Percentiles rank a stretch among this genome's conserved stretches.
Conservation (phyloP, 1,140 invertebrate species). For the Ceratitis capitata region DNA sequence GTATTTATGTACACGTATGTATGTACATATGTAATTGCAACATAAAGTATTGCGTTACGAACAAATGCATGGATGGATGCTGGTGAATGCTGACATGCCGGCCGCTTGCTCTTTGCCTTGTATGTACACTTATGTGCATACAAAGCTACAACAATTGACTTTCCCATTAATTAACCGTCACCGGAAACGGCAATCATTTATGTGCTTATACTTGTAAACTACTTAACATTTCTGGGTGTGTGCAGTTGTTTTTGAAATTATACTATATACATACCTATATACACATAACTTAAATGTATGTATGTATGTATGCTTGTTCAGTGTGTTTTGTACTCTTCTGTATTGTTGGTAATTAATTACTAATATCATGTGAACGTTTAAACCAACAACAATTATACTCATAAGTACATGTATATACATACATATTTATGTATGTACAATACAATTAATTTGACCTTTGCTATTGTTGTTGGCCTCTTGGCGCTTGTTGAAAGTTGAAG, state of each 20-base stretch:
- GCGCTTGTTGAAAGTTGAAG: constrained; percentile 26
- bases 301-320: not conserved
- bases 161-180: constrained; percentile 28
- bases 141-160: not conserved
- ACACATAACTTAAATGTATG: not conserved
- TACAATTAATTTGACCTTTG: not conserved
- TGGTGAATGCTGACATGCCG: not conserved
- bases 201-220: not conserved
- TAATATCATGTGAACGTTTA: not conserved
- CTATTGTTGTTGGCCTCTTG: not conserved
- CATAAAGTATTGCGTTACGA: constrained; percentile 16
- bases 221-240: not conserved
- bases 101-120: not conserved
- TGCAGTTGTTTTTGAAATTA: not conserved
- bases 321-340: not conserved
- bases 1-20: too few relatives aligned
- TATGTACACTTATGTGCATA: not conserved
- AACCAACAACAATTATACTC: too few relatives aligned
- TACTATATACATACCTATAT: not conserved
- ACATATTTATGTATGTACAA: not conserved
- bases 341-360: constrained; percentile 13
- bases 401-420: not conserved
- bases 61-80: not conserved
- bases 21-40: too few relatives aligned
- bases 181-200: constrained; percentile 25